A percentile compares a stretch with the other conserved stretches of the same genome.
These are phyloP conservation scores for Synergus itoensis DNA, from an alignment of 2,888 invertebrate species.

Conservation along the genomic window DNA sequence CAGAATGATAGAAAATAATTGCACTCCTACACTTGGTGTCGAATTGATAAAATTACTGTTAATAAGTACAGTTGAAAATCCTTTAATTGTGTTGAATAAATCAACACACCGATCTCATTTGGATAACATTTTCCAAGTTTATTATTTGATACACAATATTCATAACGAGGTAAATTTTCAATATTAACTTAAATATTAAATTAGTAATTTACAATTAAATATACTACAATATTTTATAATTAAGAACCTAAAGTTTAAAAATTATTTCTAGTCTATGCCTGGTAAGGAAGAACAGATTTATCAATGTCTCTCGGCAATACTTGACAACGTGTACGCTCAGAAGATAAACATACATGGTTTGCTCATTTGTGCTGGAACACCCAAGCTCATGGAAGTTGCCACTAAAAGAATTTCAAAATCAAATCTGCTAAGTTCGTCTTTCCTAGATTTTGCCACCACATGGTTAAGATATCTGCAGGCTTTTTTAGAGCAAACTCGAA, in stretches of 20 bases:
- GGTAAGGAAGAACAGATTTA: background rate
- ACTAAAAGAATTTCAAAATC: background rate
- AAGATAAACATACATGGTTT: background rate
- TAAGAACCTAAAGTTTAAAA: background rate
- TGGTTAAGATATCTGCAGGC: constrained; percentile 2
- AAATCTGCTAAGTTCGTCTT: background rate
- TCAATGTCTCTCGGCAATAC: background rate
- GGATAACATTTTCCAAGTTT: background rate
- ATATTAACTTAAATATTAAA: background rate
- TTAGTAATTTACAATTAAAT: background rate
- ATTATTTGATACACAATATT: background rate
- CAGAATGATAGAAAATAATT: background rate
- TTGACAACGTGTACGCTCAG: background rate
- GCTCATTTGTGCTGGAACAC: background rate
- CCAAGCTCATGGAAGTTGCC: background rate
- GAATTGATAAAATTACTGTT: background rate
- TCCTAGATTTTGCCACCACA: background rate
- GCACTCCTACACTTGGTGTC: background rate
- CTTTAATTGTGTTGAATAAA: background rate
- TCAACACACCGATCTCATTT: background rate
- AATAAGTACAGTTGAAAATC: background rate
- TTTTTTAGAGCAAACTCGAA: background rate
- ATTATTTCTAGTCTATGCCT: background rate
- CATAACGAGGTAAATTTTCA: background rate
- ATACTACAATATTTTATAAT: no score